Evolutionary conservation across 2,888 invertebrate species (phyloP).

Genomic region (Ganaspis brasiliensis): DNA sequence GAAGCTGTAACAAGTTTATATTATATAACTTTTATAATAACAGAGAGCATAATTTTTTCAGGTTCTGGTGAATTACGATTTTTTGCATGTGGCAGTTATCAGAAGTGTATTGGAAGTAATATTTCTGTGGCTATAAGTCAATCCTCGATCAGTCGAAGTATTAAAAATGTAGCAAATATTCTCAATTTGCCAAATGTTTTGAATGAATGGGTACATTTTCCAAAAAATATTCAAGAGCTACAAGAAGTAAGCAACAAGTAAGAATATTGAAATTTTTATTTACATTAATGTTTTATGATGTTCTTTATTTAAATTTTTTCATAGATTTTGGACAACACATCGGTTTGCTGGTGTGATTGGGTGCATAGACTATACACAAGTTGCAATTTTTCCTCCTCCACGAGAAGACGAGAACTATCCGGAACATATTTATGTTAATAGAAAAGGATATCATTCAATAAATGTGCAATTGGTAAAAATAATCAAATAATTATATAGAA

Average conservation of each 20-base stretch:
- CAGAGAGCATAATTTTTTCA: neutral
- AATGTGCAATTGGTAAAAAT: constrained; percentile 67
- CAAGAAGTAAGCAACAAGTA: constrained; percentile 43
- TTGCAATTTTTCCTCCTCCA: constrained; percentile 64
- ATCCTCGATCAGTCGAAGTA: constrained; percentile 45
- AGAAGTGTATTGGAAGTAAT: constrained; percentile 40
- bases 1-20: no score
- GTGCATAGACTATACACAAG: constrained; percentile 67
- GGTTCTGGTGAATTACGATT: constrained; percentile 38
- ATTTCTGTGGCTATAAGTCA: constrained; percentile 47
- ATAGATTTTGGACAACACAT: constrained; percentile 22
- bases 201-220: constrained; percentile 45
- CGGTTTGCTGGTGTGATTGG: constrained; percentile 60
- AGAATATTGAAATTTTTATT: neutral
- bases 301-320: neutral
- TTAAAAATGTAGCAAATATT: constrained; percentile 42
- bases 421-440: constrained; percentile 66
- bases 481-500: no score
- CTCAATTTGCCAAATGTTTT: constrained; percentile 44
- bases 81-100: constrained; percentile 49
- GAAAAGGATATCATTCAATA: constrained; percentile 67
- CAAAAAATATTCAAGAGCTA: constrained; percentile 35
- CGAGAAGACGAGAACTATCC: constrained; percentile 56
- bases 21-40: neutral
- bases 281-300: neutral